Conservation (phyloP, 2,888 invertebrate genomes). For the Parnassius smintheus region DNA sequence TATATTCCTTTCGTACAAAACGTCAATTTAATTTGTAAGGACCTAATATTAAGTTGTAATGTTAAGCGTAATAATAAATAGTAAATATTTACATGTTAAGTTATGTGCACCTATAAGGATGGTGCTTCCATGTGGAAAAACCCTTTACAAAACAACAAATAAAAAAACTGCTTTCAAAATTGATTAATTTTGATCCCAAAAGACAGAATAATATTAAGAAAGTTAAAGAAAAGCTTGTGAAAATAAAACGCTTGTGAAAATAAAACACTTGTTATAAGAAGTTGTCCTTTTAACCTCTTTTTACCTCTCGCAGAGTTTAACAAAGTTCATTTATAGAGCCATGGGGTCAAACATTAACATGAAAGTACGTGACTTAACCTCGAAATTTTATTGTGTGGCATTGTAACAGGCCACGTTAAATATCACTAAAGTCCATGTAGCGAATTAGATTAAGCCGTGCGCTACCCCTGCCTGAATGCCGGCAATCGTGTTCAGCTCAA, state of each 20-base stretch:
- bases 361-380: constrained; percentile 35
- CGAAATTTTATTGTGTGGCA: constrained; percentile 37
- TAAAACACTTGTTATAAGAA: background rate
- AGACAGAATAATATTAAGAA: too few relatives aligned
- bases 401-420: constrained; percentile 55
- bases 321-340: constrained; percentile 24
- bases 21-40: too few relatives aligned
- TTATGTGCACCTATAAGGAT: too few relatives aligned
- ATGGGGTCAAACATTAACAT: constrained; percentile 25
- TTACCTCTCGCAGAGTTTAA: constrained; percentile 12
- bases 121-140: too few relatives aligned
- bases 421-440: constrained; percentile 59
- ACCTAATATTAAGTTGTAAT: too few relatives aligned
- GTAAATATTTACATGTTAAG: too few relatives aligned
- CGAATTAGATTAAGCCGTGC: constrained; percentile 60
- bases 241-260: constrained; percentile 4
- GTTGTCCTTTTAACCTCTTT: background rate
- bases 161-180: too few relatives aligned
- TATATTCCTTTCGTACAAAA: too few relatives aligned
- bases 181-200: too few relatives aligned
- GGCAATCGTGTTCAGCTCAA: constrained; percentile 59
- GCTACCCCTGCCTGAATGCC: constrained; percentile 52
- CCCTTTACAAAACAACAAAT: too few relatives aligned
- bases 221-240: background rate
- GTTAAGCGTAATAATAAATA: too few relatives aligned